Base-by-base conservation (phyloP, 2,797 vertebrate genomes). In the Sparidentex hasta region DNA sequence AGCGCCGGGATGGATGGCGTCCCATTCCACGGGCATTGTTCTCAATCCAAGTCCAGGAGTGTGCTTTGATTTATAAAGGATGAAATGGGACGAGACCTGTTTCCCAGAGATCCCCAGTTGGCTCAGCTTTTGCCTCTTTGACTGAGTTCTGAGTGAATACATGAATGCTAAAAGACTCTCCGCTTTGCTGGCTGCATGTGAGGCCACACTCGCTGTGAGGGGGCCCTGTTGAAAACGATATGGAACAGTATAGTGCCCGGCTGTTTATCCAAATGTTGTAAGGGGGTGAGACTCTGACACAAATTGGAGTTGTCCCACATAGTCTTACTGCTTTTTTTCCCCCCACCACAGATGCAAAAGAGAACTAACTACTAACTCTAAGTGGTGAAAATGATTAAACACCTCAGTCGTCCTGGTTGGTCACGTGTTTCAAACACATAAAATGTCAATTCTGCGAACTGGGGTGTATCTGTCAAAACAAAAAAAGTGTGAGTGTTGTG, bases 31-130 rank as follows among this genome's bases (percentile, higher is more conserved):
- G 79, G 83, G 71, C 87, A 90, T 82, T 93, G 87, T 91, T 90
- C 82, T 74, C 82, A 67, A 66, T 90, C 90, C 78, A 86, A 87
- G 78, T 87, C 87, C 74, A 80, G 86, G 66, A 84, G 76, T 66
- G 81, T n/a, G 67, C 90, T 94, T 88, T 93, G 93, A 93, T 93
- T 91, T 65, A 88, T 91, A 84, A 89, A 90, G 88, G 77, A 93
- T 92, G 90, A 90, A 90, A 90, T 87, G 91, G 88, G 89, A 90
- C 83, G 41, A 59, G 79, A 92, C 87, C 86, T 85, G 85, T 81
- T 88, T 90, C 86, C 81, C 83, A 76, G 78, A 89, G 84, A 90
- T 82, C 81, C 87, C 78, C 84, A 68, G 81, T 84, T 86, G 87
- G 84, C 88, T 63, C 73, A 79, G 89, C 69, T 69, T 87, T 87